Conservation (phyloP, 2,113 vertebrate species). For the Siphamia tubifer region DNA sequence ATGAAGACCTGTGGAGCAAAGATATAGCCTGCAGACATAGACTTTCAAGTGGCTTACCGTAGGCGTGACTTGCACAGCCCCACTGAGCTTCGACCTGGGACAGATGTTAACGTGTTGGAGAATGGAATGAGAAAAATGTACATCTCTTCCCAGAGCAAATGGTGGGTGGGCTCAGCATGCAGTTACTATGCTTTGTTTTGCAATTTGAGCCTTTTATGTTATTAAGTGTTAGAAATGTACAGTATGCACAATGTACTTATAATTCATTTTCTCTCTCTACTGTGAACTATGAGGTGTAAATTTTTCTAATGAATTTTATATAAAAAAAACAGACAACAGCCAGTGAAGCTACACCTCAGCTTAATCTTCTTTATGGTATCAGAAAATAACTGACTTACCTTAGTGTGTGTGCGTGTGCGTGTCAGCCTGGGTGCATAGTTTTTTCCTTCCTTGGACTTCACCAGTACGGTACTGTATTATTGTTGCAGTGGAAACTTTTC, state of each 20-base stretch:
- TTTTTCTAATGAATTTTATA: too few relatives aligned
- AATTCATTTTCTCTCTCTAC: background rate
- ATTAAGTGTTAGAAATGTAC: background rate
- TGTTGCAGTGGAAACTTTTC: slow-evolving; percentile 56
- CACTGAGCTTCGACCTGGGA: slow-evolving; percentile 61
- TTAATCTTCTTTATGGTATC: background rate
- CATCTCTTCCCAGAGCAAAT: slow-evolving; percentile 66
- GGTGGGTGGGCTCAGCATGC: slow-evolving; percentile 45
- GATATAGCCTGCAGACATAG: slow-evolving; percentile 50
- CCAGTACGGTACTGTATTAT: slow-evolving; percentile 45
- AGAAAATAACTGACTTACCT: background rate
- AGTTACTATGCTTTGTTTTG: slow-evolving; percentile 34
- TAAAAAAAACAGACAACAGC: too few relatives aligned
- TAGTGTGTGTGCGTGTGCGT: slow-evolving; percentile 2
- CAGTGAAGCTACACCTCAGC: background rate
- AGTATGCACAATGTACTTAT: background rate
- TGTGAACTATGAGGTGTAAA: too few relatives aligned
- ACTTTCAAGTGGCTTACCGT: slow-evolving; percentile 35
- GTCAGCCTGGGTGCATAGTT: background rate
- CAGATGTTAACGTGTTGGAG: slow-evolving; percentile 78
- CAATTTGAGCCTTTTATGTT: slow-evolving; percentile 2
- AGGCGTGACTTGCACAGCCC: slow-evolving; percentile 54
- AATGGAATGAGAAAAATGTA: slow-evolving; percentile 81
- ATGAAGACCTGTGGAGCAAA: slow-evolving; percentile 16
- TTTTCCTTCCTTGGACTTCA: slow-evolving; percentile 36